These are phyloP conservation scores for Garra rufa DNA, from an alignment of 2,113 vertebrate genomes.

Conservation along the genomic window DNA sequence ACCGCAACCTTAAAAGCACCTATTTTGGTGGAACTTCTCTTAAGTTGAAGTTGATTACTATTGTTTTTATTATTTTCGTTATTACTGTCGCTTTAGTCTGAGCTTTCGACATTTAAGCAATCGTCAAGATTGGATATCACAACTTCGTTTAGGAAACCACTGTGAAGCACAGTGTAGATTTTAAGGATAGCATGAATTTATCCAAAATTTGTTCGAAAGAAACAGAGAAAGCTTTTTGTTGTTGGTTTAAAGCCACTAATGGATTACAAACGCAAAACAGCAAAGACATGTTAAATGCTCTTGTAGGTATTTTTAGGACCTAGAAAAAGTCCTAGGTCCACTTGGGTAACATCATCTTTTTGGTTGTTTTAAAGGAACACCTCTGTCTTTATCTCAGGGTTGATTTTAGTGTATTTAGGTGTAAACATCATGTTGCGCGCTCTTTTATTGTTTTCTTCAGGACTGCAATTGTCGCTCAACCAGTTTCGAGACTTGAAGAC, in stretches of 20 bases:
- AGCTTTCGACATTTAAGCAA: constrained; percentile 40
- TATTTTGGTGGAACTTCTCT: constrained; percentile 40
- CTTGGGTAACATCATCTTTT: not conserved
- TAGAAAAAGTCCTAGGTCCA: not conserved
- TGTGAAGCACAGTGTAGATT: constrained; percentile 31
- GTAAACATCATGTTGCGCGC: not conserved
- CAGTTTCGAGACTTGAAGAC: constrained; percentile 4
- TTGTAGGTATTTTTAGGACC: not conserved
- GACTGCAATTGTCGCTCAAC: not conserved
- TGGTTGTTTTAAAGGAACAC: constrained; percentile 18
- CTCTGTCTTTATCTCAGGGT: constrained; percentile 46
- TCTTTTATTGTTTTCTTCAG: not conserved
- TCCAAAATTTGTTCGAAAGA: not conserved
- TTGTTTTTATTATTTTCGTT: constrained; percentile 23
- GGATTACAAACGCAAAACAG: not conserved
- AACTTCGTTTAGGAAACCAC: constrained; percentile 1
- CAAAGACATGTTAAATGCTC: not conserved
- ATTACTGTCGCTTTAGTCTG: constrained; percentile 35
- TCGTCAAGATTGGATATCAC: constrained; percentile 40
- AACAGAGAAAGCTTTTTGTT: not conserved
- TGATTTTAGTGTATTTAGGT: constrained; percentile 28
- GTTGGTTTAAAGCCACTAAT: not conserved
- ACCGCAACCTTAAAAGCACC: constrained; percentile 46
- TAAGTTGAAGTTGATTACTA: constrained; percentile 24
- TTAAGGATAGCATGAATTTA: not conserved